These are phyloP conservation scores for Nothocercus julius DNA, from an alignment of 2,113 vertebrate species.

Conservation along the genomic window DNA sequence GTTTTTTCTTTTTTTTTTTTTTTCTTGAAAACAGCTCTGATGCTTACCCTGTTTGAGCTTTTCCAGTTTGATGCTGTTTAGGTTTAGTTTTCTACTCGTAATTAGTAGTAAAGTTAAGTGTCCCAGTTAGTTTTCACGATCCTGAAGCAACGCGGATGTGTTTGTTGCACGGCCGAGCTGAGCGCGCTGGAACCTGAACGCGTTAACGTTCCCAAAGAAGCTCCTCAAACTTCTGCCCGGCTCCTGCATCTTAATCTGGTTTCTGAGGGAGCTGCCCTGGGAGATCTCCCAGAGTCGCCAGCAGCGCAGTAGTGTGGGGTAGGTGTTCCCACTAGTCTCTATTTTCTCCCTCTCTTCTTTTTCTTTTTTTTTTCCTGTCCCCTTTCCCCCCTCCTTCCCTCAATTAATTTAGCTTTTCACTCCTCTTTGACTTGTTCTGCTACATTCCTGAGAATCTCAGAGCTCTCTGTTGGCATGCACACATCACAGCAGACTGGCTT, in stretches of 20 bases:
- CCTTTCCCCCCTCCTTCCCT: background rate
- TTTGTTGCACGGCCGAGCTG: background rate
- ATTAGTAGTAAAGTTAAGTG: background rate
- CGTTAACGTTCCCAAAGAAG: background rate
- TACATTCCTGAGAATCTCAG: slow-evolving; percentile 33
- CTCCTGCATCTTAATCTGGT: background rate
- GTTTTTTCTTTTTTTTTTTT: too few relatives aligned
- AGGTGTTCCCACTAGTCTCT: background rate
- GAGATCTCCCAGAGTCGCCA: background rate
- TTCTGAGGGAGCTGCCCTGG: background rate
- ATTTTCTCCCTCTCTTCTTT: background rate
- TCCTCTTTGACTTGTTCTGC: slow-evolving; percentile 36
- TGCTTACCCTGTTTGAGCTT: background rate
- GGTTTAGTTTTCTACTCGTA: background rate
- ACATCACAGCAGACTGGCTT: background rate
- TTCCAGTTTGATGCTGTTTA: background rate
- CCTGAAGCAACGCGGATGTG: background rate
- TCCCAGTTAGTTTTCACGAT: background rate
- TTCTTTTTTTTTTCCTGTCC: too few relatives aligned
- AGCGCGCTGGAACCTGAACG: background rate
- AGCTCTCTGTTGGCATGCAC: background rate
- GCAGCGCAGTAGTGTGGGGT: background rate
- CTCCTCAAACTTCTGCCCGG: background rate
- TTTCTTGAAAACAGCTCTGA: background rate
- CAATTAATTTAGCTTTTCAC: slow-evolving; percentile 38